Base-by-base conservation (phyloP, 2,888 invertebrate species). In the Chrysodeixis includens region DNA sequence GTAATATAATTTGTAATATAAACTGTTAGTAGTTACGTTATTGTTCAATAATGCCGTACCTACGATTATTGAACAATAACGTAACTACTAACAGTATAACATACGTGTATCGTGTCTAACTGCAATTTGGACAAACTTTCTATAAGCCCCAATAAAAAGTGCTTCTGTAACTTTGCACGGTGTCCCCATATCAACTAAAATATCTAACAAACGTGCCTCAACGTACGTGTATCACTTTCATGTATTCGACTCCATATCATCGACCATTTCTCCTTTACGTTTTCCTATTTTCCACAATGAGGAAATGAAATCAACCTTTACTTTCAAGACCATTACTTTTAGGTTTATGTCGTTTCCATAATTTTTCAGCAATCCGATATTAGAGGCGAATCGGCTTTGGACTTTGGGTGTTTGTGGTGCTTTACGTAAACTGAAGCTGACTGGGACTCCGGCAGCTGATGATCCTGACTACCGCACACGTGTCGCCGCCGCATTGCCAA, bases 351-450 rank as follows among this genome's bases (percentile, higher is more conserved):
- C n/a, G 12, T 35, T 12, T 14, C 14, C 14, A 2, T 0, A 40
- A 5, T 40, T 40, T 40, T 6, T 1, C 70, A 95, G 95, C 55
- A 95, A 95, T 74, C 93, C 93, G 2, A 89, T 94, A 83, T 79
- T 87, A 46, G 93, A 93, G 55, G 83, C 90, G 0, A 86, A 87
- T 69, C 91, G 93, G 1, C 80, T 95, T 0, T 95, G 95, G 95
- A 94, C 92, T 1, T 78, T 95, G 58, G 93, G 91, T 0, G 91
- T 94, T 12, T 95, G 94, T 78, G 86, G 88, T 10, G 86, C 92
- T 1, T 87, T 95, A 1, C 90, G 94, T 7, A 86, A 81, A 1
- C 81, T 95, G 20, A 89, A 87, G 9, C 71, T 95, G 54, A 76
- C 77, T 0, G 92, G 93, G 0, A 88, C 92, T 4, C 90, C 90